A percentile compares a stretch with the other conserved stretches of the same genome.
Evolutionary conservation across 1,140 invertebrate genomes (phyloP).

Genomic region (Phenacoccus solenopsis): DNA sequence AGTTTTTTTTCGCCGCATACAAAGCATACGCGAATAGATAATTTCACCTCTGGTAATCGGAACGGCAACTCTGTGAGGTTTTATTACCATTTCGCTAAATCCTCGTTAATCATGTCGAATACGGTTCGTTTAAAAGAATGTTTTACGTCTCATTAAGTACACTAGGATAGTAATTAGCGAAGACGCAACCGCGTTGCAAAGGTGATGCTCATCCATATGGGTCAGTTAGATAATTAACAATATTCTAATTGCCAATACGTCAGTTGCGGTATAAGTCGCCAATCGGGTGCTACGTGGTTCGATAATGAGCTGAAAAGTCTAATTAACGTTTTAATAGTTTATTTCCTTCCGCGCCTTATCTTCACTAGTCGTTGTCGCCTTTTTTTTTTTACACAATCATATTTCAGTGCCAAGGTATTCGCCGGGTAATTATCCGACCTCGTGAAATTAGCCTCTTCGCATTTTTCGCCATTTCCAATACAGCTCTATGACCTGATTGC

Average conservation of each 20-base stretch:
- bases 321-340: neutral
- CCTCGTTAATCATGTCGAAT: conserved; percentile 6
- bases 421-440: neutral
- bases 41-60: too few relatives aligned
- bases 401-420: neutral
- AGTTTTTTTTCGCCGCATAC: too few relatives aligned
- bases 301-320: neutral
- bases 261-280: neutral
- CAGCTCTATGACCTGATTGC: neutral
- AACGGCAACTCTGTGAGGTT: neutral
- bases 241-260: conserved; percentile 12
- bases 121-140: conserved; percentile 7
- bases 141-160: conserved; percentile 11
- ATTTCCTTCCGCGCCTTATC: neutral
- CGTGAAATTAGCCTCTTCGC: neutral
- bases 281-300: neutral
- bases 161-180: neutral
- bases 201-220: conserved; percentile 8
- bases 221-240: conserved; percentile 7
- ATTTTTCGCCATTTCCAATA: neutral
- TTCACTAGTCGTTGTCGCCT: neutral
- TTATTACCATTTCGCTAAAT: conserved; percentile 9
- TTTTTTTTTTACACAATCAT: neutral
- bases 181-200: neutral
- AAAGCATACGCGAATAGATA: too few relatives aligned